Conservation (phyloP, 2,797 vertebrate genomes). For the Amniataba percoides region DNA sequence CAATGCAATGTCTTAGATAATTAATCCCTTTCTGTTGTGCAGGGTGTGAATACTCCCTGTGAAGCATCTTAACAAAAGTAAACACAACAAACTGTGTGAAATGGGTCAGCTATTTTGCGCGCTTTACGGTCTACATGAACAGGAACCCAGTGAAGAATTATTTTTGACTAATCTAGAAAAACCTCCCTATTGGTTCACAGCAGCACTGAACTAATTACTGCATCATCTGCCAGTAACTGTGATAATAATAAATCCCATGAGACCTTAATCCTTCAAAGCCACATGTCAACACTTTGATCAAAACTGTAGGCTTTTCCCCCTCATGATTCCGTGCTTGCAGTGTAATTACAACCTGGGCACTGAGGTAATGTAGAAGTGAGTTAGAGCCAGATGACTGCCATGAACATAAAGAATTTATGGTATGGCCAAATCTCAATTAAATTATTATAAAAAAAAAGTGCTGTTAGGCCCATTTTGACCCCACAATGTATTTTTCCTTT, state of each 20-base stretch:
- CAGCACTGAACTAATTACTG: background rate
- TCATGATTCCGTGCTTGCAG: background rate
- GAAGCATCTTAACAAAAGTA: conserved; percentile 27
- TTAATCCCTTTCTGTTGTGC: conserved; percentile 22
- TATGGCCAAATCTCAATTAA: background rate
- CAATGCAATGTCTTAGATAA: conserved; percentile 9
- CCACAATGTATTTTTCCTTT: background rate
- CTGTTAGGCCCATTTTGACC: background rate
- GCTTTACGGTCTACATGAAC: conserved; percentile 17
- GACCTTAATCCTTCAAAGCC: conserved; percentile 13
- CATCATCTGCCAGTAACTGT: background rate
- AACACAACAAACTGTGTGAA: conserved; percentile 35
- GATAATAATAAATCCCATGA: background rate
- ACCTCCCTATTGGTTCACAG: conserved; percentile 2
- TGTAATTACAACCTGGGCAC: background rate
- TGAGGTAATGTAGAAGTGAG: conserved; percentile 1
- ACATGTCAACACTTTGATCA: conserved; percentile 1
- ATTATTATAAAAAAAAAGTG: background rate
- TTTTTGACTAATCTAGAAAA: conserved; percentile 30
- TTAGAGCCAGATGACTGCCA: background rate
- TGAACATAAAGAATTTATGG: background rate
- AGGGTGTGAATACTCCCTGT: background rate
- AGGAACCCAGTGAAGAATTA: conserved; percentile 18
- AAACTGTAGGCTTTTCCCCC: background rate
- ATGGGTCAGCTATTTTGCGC: conserved; percentile 41